phyloP scores from a whole-genome alignment of 2,113 vertebrate genomes.

The Sterna hirundo region DNA sequence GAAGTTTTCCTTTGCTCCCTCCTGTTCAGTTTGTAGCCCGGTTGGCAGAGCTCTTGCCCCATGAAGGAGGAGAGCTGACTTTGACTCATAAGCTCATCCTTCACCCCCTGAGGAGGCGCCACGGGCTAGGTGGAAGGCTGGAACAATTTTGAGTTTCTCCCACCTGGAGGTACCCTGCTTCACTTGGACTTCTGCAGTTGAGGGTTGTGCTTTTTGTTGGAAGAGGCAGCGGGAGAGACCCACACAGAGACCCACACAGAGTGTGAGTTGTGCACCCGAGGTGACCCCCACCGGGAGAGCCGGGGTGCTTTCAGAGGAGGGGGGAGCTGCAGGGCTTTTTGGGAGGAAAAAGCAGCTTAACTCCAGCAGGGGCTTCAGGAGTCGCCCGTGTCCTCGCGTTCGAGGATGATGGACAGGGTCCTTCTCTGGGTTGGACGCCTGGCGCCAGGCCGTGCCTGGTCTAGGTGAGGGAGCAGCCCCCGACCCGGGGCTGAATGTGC shows the following conservation, averaged over 20 bases:
- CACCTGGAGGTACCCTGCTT: neutral
- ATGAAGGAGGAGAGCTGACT: neutral
- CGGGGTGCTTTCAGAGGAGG: neutral
- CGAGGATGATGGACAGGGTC: fast-evolving
- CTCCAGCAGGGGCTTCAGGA: neutral
- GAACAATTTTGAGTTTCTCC: neutral
- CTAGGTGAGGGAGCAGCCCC: fast-evolving
- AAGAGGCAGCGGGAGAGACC: neutral
- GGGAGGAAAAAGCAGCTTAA: neutral
- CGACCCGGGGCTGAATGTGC: neutral
- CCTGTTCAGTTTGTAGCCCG: neutral
- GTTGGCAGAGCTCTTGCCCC: neutral
- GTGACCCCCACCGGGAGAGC: neutral
- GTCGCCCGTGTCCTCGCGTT: neutral
- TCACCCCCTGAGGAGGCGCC: neutral
- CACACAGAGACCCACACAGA: neutral
- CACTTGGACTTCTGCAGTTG: neutral
- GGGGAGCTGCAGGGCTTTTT: neutral
- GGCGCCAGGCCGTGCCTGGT: fast-evolving
- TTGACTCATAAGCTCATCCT: neutral
- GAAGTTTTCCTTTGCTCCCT: neutral
- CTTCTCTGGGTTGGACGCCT: neutral
- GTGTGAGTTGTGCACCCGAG: neutral
- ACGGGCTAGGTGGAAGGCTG: neutral
- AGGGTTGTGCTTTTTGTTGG: neutral